A percentile compares a stretch with the other conserved stretches of the same genome.
Evolutionary conservation across 2,888 invertebrate species (phyloP).

Genomic region (Acronicta leporina): DNA sequence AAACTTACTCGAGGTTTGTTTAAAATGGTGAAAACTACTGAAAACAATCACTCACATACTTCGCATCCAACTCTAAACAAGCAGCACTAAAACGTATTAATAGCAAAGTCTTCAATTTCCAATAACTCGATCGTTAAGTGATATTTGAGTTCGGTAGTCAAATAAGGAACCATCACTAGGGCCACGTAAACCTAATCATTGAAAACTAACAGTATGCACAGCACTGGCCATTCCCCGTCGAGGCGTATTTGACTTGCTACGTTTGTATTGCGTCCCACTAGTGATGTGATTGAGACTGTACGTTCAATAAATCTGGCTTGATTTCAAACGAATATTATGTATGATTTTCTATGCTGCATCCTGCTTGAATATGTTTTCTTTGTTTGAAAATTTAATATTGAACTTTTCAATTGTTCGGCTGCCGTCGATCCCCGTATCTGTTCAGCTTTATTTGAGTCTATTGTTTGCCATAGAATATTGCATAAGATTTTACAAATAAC

Average conservation of each 20-base stretch:
- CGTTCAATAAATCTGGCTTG: conserved; percentile 46
- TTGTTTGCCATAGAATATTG: conserved; percentile 3
- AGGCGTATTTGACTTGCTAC: conserved; percentile 59
- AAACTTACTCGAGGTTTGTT: too few species aligned
- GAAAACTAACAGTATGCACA: conserved; percentile 71
- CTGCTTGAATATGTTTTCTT: conserved; percentile 22
- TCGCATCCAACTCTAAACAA: not conserved
- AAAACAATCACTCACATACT: not conserved
- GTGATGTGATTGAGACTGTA: conserved; percentile 54
- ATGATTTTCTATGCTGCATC: conserved; percentile 21
- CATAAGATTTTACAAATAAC: not conserved
- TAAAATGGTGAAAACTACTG: too few species aligned
- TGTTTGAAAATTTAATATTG: conserved; percentile 35
- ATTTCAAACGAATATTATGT: conserved; percentile 38
- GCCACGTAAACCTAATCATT: conserved; percentile 77
- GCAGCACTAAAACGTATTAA: conserved; percentile 28
- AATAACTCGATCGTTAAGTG: conserved; percentile 50
- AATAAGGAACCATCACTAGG: conserved; percentile 71
- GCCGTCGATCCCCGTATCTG: conserved; percentile 14
- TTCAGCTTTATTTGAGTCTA: conserved; percentile 13
- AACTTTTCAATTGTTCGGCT: conserved; percentile 28
- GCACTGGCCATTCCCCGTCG: conserved; percentile 43
- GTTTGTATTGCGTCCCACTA: conserved; percentile 52
- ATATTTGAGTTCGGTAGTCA: conserved; percentile 68
- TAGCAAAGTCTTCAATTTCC: conserved; percentile 44